Base-by-base conservation (phyloP, 2,888 invertebrate species). In the Priocnemis perturbator region DNA sequence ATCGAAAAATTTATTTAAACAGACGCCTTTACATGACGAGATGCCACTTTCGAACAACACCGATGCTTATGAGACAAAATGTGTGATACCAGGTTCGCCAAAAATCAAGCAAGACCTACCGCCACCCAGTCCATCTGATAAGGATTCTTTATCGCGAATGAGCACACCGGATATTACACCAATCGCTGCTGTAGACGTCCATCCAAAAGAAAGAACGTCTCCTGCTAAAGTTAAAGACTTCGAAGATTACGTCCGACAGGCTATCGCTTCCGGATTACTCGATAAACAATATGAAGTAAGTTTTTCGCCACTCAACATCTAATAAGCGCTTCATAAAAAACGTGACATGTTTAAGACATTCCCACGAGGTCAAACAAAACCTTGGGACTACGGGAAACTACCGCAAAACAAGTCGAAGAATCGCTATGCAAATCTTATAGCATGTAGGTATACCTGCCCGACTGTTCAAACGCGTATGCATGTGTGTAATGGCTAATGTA, bases 321-420 rank as follows among this genome's bases (percentile, higher is more conserved):
- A n/a, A 20, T 57, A 26, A 37, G 37, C 4, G 37, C 26, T 26
- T n/a, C 14, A 56, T 9, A 14, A 56, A 17, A 5, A 53, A 5
- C 14, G 15, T 26, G 11, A 44, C 47, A 23, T 14, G 23, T 81
- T 82, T 37, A 65, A 90, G 90, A 73, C 87, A 3, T 88, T 90
- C 71, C 86, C 87, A 20, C 81, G 87, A 63, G 90, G 90, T 4
- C 85, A 86, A 73, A 89, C 86, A 0, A 87, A 87, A 68, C 81
- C 89, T 0, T 89, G 89, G 79, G 79, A 83, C 4, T 89, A 87
- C 60, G 91, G 90, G 4, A 79, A 81, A 45, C 64, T 85, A n/a
- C 83, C 86, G n/a, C 81, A 86, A 71, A 90, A 90, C 64, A 90
- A 89, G 75, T 60, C 81, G 9, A 91, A 90, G 74, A 91, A 91